Conservation (phyloP, 2,888 invertebrate genomes). For the Odontomyia ornata region DNA sequence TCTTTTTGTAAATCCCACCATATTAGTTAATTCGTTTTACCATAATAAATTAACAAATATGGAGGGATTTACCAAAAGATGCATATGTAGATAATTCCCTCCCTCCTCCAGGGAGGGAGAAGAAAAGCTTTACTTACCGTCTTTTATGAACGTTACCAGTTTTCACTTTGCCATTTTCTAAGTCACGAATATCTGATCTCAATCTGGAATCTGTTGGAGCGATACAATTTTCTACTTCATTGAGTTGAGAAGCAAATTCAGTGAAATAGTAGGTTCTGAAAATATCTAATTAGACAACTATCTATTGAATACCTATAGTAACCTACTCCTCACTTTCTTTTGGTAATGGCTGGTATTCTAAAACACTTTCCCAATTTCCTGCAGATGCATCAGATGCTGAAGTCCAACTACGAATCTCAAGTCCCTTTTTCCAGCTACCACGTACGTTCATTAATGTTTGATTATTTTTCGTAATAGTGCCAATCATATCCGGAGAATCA, state of each 20-base stretch:
- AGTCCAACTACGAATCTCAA: constrained; percentile 55
- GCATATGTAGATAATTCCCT: too few relatives aligned
- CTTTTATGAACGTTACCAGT: background rate
- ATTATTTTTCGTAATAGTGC: constrained; percentile 60
- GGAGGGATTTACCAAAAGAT: too few relatives aligned
- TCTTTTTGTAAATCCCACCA: too few relatives aligned
- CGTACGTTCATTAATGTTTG: constrained; percentile 75
- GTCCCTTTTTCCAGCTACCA: constrained; percentile 85
- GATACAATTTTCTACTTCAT: constrained; percentile 88
- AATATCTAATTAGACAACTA: background rate
- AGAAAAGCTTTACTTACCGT: background rate
- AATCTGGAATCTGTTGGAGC: constrained; percentile 90
- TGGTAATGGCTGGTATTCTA: background rate
- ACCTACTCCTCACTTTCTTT: background rate
- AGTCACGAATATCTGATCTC: constrained; percentile 92
- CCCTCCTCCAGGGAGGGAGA: too few relatives aligned
- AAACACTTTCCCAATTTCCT: constrained; percentile 1
- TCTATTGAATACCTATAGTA: background rate
- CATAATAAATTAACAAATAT: too few relatives aligned
- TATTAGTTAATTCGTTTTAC: too few relatives aligned
- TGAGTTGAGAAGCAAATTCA: constrained; percentile 88
- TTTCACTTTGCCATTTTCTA: constrained; percentile 79
- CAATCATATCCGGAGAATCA: background rate
- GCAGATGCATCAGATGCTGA: background rate
- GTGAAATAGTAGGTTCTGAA: constrained; percentile 81